Evolutionary conservation across 2,113 vertebrate genomes (phyloP), one percentile per base, ranked within the genome.

Genomic region (Oreochromis aureus): DNA sequence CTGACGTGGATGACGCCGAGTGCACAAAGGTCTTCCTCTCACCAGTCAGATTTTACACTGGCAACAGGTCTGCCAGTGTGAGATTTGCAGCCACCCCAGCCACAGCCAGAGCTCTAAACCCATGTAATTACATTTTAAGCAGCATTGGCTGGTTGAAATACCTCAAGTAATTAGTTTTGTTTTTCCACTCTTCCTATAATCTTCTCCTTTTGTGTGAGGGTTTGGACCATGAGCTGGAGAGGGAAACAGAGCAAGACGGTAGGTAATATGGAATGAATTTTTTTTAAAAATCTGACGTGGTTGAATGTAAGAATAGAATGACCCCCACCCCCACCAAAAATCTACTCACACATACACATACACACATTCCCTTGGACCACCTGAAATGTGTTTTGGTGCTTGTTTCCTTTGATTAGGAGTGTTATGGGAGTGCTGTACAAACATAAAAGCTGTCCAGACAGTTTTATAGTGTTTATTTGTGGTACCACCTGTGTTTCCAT

Each of bases 111-210:
- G 86, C 89, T 93, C 91, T 95, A 94, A 95, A 92, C 90, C 91
- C 92, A 88, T 94, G 91, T 94, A 93, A 96, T 96, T 94, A 92
- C 92, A 93, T 94, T 95, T 94, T 95, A 94, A 94, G 92, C 93
- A 91, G 94, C 89, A 78, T 56, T 93, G 92, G 91, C 92, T 93
- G 88, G 91, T 94, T 94, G 92, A 95, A 94, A 96, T 96, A 94
- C 94, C 94, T 92, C n/a, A 5, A 93, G 88, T 94, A 95, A 95
- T 96, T 94, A 94, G 93, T 93, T 95, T 93, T 90, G 87, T 93
- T 95, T 96, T 95, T 94, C 93, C 93, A 94, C 93, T 94, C 91
- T 94, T 95, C 90, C 83, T 92, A 91, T 94, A 92, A 94, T 95
- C 94, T 94, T 93, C 87, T 92, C 48, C 86, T 91, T 91, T 95